These are phyloP conservation scores for Anarhynchus alexandrinus DNA, from an alignment of 2,113 vertebrate species.

Conservation along the genomic window DNA sequence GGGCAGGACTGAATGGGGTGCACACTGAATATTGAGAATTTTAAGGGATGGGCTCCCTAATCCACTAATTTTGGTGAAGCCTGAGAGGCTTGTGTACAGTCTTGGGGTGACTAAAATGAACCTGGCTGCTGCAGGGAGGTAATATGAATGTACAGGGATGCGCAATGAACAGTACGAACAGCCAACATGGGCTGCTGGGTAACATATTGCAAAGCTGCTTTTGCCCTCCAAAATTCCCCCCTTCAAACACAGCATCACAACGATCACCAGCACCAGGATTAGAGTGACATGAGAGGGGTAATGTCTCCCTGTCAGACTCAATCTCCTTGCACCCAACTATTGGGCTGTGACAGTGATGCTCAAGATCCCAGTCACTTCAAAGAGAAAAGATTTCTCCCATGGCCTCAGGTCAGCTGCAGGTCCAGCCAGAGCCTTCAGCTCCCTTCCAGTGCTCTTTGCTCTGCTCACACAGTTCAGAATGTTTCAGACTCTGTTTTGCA, in stretches of 20 bases:
- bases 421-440: background rate
- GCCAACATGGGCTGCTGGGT: background rate
- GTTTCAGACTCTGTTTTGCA: background rate
- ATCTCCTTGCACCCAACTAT: background rate
- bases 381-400: background rate
- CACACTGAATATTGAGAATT: background rate
- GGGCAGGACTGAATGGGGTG: background rate
- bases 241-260: background rate
- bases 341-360: background rate
- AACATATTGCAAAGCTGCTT: background rate
- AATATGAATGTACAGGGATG: background rate
- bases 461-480: background rate
- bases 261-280: background rate
- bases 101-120: background rate
- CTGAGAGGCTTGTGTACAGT: background rate
- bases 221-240: background rate
- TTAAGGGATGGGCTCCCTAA: background rate
- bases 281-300: background rate
- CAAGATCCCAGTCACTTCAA: background rate
- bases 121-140: background rate
- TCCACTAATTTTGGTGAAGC: background rate
- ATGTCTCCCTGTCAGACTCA: background rate
- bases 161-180: background rate
- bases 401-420: background rate
- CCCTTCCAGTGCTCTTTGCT: background rate